Evolutionary conservation across 1,140 invertebrate genomes (phyloP).

Genomic region (Lepidurus apus): DNA sequence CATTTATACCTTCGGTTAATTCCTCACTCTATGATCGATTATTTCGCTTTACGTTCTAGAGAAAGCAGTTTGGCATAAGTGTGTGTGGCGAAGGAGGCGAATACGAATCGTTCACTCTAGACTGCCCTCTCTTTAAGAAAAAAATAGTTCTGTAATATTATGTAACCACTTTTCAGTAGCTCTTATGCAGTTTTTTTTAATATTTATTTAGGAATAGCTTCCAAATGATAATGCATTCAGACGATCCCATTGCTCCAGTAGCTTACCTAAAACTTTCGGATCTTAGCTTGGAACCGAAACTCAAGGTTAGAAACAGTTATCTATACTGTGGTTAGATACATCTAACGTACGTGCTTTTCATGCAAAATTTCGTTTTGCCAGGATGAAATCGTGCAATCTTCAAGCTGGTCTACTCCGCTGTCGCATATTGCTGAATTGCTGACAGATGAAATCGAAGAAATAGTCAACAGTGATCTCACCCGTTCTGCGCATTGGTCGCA

Average conservation of each 20-base stretch:
- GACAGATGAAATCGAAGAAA: not conserved
- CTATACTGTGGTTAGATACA: not conserved
- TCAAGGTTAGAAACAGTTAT: not conserved
- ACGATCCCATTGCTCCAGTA: slow-evolving; percentile 86
- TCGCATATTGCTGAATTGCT: slow-evolving; percentile 27
- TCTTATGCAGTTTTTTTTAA: slow-evolving; percentile 34
- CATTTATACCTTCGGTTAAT: slow-evolving; percentile 28
- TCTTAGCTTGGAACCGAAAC: slow-evolving; percentile 44
- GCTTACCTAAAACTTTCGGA: slow-evolving; percentile 84
- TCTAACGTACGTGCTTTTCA: not conserved
- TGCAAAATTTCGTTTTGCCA: not conserved
- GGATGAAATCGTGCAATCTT: slow-evolving; percentile 31
- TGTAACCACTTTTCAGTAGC: slow-evolving; percentile 15
- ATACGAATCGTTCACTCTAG: slow-evolving; percentile 95
- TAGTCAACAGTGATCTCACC: not conserved
- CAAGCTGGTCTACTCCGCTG: slow-evolving; percentile 22
- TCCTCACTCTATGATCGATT: slow-evolving; percentile 40
- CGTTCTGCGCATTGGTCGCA: not conserved
- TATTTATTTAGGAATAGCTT: slow-evolving; percentile 69
- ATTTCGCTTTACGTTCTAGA: slow-evolving; percentile 46
- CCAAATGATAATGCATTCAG: slow-evolving; percentile 79
- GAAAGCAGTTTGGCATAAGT: slow-evolving; percentile 91
- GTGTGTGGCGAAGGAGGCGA: slow-evolving; percentile 98
- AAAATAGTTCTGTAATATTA: slow-evolving; percentile 72
- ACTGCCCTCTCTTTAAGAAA: slow-evolving; percentile 92